A percentile compares a stretch with the other conserved stretches of the same genome.
Conservation (phyloP, 2,113 vertebrate genomes). For the Neolamprologus ventralis region DNA sequence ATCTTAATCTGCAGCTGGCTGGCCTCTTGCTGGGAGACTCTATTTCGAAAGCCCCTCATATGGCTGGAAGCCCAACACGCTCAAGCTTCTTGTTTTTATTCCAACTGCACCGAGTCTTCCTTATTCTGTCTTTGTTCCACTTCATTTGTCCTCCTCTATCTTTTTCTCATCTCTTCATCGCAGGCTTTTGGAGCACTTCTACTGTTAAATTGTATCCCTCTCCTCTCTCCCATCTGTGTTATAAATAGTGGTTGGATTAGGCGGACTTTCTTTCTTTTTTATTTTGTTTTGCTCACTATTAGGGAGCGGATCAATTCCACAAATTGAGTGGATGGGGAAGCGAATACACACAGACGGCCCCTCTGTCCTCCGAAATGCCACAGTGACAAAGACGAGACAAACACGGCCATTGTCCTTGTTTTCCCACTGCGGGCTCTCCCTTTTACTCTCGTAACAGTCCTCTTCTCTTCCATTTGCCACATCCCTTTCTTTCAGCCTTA, state of each 20-base stretch:
- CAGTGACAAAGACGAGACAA: conserved; percentile 40
- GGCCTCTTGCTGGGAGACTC: background rate
- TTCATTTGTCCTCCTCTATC: background rate
- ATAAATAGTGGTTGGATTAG: conserved; percentile 40
- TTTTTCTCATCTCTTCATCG: conserved; percentile 1
- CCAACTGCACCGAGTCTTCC: background rate
- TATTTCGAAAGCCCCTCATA: background rate
- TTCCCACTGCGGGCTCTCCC: background rate
- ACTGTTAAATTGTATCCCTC: background rate
- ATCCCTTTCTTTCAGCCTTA: conserved; percentile 24
- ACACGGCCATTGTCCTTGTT: conserved; percentile 34
- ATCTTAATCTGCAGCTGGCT: background rate
- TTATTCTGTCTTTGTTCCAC: background rate
- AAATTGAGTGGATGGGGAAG: conserved; percentile 54
- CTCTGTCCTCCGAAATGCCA: conserved; percentile 43
- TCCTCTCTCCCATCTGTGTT: background rate
- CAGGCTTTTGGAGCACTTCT: background rate
- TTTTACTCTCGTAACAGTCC: background rate
- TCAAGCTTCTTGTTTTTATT: background rate
- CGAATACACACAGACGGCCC: background rate
- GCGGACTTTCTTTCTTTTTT: conserved; percentile 27
- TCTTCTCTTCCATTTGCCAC: conserved; percentile 20
- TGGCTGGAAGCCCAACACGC: background rate
- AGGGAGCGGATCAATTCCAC: conserved; percentile 54
- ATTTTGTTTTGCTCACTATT: conserved; percentile 34